Conservation (phyloP, 2,113 vertebrate species). For the Hippocampus guttulatus region DNA sequence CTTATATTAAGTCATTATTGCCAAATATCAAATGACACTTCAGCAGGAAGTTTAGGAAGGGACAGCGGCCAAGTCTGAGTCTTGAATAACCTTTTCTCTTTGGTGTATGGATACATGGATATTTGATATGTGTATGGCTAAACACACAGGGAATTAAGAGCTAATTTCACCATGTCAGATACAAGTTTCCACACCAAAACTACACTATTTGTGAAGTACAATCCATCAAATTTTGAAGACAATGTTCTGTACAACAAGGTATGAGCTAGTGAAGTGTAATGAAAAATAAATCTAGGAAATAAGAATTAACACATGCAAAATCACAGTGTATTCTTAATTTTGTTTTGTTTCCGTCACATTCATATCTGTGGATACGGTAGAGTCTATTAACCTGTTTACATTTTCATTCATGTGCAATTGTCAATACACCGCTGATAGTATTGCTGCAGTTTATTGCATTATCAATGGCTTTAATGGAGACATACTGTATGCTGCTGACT, state of each 20-base stretch:
- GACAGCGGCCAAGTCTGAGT: slow-evolving; percentile 7
- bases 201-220: background rate
- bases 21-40: slow-evolving; percentile 31
- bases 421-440: too few species aligned
- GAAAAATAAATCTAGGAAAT: too few species aligned
- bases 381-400: too few species aligned
- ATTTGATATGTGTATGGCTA: background rate
- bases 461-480: too few species aligned
- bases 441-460: too few species aligned
- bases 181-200: background rate
- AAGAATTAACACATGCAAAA: too few species aligned
- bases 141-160: background rate
- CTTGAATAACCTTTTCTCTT: background rate
- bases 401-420: too few species aligned
- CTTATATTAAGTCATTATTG: slow-evolving; percentile 7
- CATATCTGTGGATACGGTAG: too few species aligned
- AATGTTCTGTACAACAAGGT: background rate
- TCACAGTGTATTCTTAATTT: too few species aligned
- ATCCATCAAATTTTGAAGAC: background rate
- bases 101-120: background rate
- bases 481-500: too few species aligned
- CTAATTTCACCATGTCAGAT: background rate
- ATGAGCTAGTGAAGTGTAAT: too few species aligned
- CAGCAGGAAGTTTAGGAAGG: slow-evolving; percentile 9
- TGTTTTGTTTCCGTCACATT: too few species aligned